A percentile compares a stretch with the other conserved stretches of the same genome.
Evolutionary conservation across 2,797 vertebrate species (phyloP).

Genomic region (Microctenopoma steveboyesi): DNA sequence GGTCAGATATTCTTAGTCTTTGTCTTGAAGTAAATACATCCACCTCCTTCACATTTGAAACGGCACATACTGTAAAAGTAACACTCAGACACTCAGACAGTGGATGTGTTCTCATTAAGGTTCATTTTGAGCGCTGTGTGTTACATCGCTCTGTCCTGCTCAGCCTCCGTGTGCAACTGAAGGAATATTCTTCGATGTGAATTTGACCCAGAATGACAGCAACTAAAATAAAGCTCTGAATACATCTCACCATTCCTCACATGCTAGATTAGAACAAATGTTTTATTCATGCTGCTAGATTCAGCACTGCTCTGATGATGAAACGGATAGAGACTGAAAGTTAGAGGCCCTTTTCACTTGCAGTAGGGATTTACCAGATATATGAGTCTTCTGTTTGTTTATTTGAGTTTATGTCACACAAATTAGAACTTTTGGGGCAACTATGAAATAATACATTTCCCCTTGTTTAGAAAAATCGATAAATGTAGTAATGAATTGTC

Average conservation of each 20-base stretch:
- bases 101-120: neutral
- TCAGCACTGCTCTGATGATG: constrained; percentile 27
- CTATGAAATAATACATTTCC: neutral
- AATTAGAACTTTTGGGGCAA: neutral
- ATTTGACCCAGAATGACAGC: constrained; percentile 15
- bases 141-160: neutral
- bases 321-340: constrained; percentile 1
- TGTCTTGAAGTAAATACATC: constrained; percentile 9
- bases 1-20: neutral
- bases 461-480: neutral
- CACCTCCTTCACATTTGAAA: neutral
- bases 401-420: too few relatives aligned
- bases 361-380: neutral
- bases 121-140: neutral
- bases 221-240: constrained; percentile 54
- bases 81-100: constrained; percentile 5
- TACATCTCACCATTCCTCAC: constrained; percentile 5
- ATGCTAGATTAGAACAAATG: constrained; percentile 42
- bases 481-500: too few relatives aligned
- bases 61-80: neutral
- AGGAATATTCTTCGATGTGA: constrained; percentile 14
- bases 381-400: too few relatives aligned
- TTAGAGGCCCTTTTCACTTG: constrained; percentile 6
- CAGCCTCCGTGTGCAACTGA: neutral
- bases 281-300: constrained; percentile 60